Evolutionary conservation across 2,797 vertebrate genomes (phyloP).

Genomic region (Acanthiza pusilla): DNA sequence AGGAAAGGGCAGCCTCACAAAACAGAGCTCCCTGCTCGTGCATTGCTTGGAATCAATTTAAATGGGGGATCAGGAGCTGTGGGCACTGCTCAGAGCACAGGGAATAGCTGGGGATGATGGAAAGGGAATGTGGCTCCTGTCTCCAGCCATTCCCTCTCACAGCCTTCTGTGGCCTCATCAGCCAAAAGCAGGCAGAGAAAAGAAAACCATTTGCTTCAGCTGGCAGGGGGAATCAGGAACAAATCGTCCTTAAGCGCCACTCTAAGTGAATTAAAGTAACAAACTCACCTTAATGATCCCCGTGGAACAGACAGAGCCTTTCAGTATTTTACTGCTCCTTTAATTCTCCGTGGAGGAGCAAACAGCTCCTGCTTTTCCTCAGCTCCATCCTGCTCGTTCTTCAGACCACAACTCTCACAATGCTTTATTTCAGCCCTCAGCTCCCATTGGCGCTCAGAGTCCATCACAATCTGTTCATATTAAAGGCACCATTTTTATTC

Average conservation of each 20-base stretch:
- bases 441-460: neutral
- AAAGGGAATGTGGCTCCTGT: neutral
- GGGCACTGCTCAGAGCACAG: neutral
- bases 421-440: neutral
- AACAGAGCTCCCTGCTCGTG: neutral
- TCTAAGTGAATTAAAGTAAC: constrained; percentile 29
- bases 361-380: neutral
- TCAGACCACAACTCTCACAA: neutral
- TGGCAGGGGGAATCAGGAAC: neutral
- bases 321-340: neutral
- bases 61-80: neutral
- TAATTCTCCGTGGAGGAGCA: neutral
- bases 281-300: constrained; percentile 6
- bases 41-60: neutral
- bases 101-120: neutral
- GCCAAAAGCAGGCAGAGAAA: neutral
- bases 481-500: neutral
- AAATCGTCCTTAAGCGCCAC: neutral
- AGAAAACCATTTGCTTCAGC: neutral
- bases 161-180: neutral
- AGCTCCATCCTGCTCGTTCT: neutral
- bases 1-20: neutral
- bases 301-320: neutral
- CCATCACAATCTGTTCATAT: neutral
- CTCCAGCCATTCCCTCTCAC: neutral